Conservation (phyloP, 2,888 invertebrate species). For the Hydropsyche betteni region DNA sequence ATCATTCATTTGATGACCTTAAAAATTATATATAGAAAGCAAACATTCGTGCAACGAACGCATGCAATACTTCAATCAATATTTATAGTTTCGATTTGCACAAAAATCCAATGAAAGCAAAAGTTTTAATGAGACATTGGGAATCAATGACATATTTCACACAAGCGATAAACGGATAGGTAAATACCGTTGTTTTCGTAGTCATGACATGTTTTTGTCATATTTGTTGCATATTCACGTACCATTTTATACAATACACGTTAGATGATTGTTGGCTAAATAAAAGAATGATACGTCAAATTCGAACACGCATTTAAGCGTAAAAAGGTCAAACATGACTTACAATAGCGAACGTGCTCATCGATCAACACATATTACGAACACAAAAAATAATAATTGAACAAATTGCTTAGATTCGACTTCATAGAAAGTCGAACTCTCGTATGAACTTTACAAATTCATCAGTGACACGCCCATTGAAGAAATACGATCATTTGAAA, state of each 20-base stretch:
- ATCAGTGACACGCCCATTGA: not conserved
- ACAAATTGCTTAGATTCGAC: not conserved
- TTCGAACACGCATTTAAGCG: not conserved
- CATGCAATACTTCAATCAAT: no score
- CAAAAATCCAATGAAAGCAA: not conserved
- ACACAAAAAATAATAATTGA: no score
- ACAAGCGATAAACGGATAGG: not conserved
- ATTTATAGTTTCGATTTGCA: no score
- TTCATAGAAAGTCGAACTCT: not conserved
- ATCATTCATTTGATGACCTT: no score
- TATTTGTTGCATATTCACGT: not conserved
- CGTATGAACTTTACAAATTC: not conserved
- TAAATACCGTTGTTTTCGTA: not conserved
- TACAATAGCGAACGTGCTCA: not conserved
- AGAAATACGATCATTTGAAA: not conserved
- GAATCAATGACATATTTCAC: not conserved
- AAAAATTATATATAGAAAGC: no score
- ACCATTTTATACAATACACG: not conserved
- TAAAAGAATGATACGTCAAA: not conserved
- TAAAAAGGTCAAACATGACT: conserved; percentile 16
- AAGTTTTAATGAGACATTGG: not conserved
- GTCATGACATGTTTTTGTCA: not conserved
- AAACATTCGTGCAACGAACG: no score
- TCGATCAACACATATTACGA: not conserved
- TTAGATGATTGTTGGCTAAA: not conserved